These are phyloP conservation scores for Mirza zaza DNA, from an alignment of 2,113 vertebrate species.

Conservation along the genomic window DNA sequence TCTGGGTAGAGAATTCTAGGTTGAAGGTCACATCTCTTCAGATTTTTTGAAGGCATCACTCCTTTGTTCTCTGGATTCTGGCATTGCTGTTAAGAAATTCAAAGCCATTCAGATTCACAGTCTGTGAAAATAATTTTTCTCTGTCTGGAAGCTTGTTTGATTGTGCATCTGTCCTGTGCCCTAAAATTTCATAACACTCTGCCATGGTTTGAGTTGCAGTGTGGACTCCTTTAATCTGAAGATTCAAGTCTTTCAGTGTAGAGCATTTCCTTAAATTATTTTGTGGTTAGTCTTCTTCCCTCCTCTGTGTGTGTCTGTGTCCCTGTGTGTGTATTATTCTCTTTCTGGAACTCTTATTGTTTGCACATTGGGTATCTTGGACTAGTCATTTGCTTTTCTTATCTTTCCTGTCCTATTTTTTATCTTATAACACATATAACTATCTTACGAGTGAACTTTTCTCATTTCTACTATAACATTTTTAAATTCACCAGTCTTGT, in stretches of 20 bases:
- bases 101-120: neutral
- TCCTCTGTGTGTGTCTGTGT: neutral
- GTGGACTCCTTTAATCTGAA: neutral
- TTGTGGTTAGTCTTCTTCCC: neutral
- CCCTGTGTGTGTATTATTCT: neutral
- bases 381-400: neutral
- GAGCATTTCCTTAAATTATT: slow-evolving; percentile 13
- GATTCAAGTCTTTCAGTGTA: neutral
- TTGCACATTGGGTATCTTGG: neutral
- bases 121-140: slow-evolving; percentile 25
- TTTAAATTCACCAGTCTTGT: slow-evolving; percentile 33
- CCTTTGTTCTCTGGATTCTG: neutral
- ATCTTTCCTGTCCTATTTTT: slow-evolving; percentile 8
- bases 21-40: neutral
- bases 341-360: neutral
- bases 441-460: slow-evolving; percentile 25
- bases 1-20: slow-evolving; percentile 3
- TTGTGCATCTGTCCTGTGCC: neutral
- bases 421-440: neutral
- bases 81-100: neutral
- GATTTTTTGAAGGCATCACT: slow-evolving; percentile 2
- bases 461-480: slow-evolving; percentile 29
- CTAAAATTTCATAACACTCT: slow-evolving; percentile 8
- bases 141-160: neutral
- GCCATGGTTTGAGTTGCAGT: neutral